Base-by-base conservation (phyloP, 1,140 invertebrate species). In the Drosophila orosa region DNA sequence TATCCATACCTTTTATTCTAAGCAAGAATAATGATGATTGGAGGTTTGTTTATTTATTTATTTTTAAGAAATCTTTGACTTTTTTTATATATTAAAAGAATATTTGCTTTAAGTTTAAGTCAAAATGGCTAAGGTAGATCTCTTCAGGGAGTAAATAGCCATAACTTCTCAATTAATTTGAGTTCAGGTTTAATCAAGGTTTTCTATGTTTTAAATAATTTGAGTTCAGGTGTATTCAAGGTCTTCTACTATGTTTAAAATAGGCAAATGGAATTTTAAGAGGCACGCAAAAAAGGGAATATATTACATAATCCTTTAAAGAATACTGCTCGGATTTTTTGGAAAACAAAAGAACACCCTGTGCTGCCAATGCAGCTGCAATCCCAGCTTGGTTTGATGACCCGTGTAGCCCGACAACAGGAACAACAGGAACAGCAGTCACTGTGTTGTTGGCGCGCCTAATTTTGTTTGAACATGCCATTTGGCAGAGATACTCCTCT, bases 381-480 rank as follows among this genome's bases (percentile, higher is more conserved):
- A 17, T 69, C 57, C 29, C 35, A 40, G 35, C 74, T 69, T 75
- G 69, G 83, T 89, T 86, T 87, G 83, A 89, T 87, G 83, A 87
- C 80, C 83, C 83, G 69, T 89, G 2, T 25, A 29, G 17, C 29
- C 33, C 22, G 22, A n/a, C 15, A 45, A 45, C 22, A 25, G 44
- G 44, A 67, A 42, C 65, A 42, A 33, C 35, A 54, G 31, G 35
- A 40, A 55, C 65, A 48, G 29, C 54, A 63, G 55, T 39, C 59
- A 44, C 74, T 66, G 78, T 66, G 78, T 65, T 82, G 44, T 61
- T 82, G 69, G 74, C 52, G 71, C 52, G 63, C 83, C 66, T 86
- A 79, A 86, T 89, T 83, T 83, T 86, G 77, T 86, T 86, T 86
- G 75, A 86, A 73, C 83, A 78, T 76, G 62, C 58, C 60, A 75